phyloP scores from a whole-genome alignment of 2,888 invertebrate genomes.

The Cheilosia urbana region DNA sequence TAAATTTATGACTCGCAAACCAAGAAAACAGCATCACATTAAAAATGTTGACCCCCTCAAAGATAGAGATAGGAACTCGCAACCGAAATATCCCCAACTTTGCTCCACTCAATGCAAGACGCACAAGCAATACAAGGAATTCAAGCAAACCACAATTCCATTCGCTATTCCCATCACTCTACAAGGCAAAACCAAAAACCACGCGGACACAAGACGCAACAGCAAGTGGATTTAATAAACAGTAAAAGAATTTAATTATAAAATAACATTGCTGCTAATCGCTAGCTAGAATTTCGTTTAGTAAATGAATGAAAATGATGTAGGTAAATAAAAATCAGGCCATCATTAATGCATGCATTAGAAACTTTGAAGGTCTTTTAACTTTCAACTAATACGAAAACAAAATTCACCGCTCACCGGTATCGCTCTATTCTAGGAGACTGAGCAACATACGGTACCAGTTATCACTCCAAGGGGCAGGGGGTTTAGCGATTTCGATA shows the following conservation, averaged over 20 bases:
- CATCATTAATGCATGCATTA: slow-evolving; percentile 31
- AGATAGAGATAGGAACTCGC: no score
- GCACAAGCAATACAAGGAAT: neutral
- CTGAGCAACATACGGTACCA: neutral
- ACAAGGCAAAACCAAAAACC: slow-evolving; percentile 32
- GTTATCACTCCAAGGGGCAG: neutral
- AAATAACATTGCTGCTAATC: slow-evolving; percentile 35
- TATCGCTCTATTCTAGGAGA: no score
- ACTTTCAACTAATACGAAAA: slow-evolving; percentile 30
- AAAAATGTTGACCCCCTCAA: no score
- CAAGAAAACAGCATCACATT: no score
- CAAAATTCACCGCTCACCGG: slow-evolving; percentile 18
- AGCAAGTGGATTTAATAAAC: neutral
- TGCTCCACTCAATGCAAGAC: neutral
- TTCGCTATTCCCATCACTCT: slow-evolving; percentile 28
- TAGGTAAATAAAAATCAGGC: slow-evolving; percentile 69
- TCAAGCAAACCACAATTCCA: neutral
- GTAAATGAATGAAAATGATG: slow-evolving; percentile 31
- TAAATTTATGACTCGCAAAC: no score
- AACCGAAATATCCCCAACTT: neutral
- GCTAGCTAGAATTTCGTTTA: slow-evolving; percentile 2
- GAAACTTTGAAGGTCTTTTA: slow-evolving; percentile 43
- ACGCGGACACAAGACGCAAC: neutral
- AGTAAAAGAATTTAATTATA: slow-evolving; percentile 9
- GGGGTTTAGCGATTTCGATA: neutral